Percentiles rank a stretch among this genome's conserved stretches.
Conservation (phyloP, 2,888 invertebrate genomes). For the Allygus modestus region DNA sequence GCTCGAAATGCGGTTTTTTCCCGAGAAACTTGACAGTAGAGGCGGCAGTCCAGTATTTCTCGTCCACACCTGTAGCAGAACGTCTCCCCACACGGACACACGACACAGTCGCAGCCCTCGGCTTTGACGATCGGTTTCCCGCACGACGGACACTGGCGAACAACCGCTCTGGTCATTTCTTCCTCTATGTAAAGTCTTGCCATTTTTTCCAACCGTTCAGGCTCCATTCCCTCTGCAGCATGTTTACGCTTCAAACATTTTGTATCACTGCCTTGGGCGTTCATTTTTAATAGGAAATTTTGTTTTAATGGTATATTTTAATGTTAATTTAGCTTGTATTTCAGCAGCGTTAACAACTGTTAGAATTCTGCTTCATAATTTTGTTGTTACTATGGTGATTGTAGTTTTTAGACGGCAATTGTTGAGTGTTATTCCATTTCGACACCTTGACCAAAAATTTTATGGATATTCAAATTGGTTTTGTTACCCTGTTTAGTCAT, state of each 20-base stretch:
- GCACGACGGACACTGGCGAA: not conserved
- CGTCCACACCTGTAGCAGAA: slow-evolving; percentile 39
- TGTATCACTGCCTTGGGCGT: not conserved
- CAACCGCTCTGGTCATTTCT: slow-evolving; percentile 13
- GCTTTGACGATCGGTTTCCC: not conserved
- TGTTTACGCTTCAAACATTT: slow-evolving; percentile 5
- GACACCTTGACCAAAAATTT: too few species aligned
- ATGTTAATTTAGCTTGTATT: not conserved
- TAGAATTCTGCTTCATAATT: not conserved
- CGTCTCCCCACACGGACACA: slow-evolving; percentile 6
- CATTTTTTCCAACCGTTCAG: slow-evolving; percentile 15
- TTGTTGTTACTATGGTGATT: not conserved
- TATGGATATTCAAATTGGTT: too few species aligned
- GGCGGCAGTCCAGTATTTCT: not conserved
- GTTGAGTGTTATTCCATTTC: too few species aligned
- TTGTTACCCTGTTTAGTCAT: too few species aligned
- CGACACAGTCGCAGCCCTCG: slow-evolving; percentile 7
- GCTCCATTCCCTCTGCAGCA: not conserved
- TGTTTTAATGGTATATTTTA: not conserved
- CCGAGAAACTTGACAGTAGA: not conserved
- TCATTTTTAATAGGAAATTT: not conserved
- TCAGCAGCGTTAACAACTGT: not conserved
- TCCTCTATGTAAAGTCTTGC: slow-evolving; percentile 38
- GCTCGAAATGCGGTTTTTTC: not conserved
- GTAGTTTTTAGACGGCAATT: too few species aligned